Percentiles rank a stretch among this genome's conserved stretches.
Conservation (phyloP, 2,888 invertebrate species). For the Sclerodermus sp. region DNA sequence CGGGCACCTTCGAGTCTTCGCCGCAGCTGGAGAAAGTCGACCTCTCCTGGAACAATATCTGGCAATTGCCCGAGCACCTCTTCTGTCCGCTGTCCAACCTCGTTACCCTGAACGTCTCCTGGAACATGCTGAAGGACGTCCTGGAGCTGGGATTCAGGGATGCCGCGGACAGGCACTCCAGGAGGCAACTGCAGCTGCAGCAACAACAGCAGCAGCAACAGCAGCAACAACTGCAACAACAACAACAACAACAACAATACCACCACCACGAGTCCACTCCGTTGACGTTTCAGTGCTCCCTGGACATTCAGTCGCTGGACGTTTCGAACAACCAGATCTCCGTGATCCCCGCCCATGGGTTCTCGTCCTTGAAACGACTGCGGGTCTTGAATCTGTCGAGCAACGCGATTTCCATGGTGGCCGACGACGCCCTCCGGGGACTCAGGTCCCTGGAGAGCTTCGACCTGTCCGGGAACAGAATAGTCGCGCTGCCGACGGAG, state of each 20-base stretch:
- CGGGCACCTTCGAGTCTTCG: constrained; percentile 75
- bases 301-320: constrained; percentile 82
- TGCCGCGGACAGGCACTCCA: constrained; percentile 59
- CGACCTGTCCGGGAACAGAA: constrained; percentile 87
- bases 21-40: constrained; percentile 82
- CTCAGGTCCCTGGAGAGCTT: constrained; percentile 81
- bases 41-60: constrained; percentile 85
- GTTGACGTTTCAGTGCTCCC: constrained; percentile 63
- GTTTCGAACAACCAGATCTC: constrained; percentile 84
- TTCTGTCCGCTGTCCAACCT: constrained; percentile 82
- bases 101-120: constrained; percentile 80
- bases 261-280: constrained; percentile 29
- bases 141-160: constrained; percentile 84
- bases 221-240: background rate
- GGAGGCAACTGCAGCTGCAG: constrained; percentile 61
- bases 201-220: constrained; percentile 58
- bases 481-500: constrained; percentile 83
- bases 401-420: constrained; percentile 87
- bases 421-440: constrained; percentile 79
- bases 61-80: constrained; percentile 83
- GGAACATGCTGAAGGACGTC: constrained; percentile 85
- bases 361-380: constrained; percentile 77
- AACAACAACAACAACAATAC: constrained; percentile 22
- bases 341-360: constrained; percentile 78
- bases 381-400: constrained; percentile 81